phyloP scores from a whole-genome alignment of 2,888 invertebrate species.

The Bombyx huttoni region DNA sequence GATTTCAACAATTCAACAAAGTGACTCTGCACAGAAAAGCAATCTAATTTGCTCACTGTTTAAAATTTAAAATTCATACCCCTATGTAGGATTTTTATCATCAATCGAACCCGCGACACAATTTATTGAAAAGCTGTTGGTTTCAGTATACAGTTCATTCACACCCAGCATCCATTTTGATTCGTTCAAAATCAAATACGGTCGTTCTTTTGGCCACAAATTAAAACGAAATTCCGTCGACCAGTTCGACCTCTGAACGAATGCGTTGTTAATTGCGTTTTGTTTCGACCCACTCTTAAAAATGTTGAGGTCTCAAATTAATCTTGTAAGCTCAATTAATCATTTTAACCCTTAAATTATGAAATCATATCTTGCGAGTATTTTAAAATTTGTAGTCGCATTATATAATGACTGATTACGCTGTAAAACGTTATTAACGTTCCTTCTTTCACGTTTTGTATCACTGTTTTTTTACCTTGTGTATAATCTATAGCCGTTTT shows the following conservation, averaged over 20 bases:
- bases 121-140: slow-evolving; percentile 70
- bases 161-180: slow-evolving; percentile 74
- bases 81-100: slow-evolving; percentile 58
- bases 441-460: no score
- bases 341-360: no score
- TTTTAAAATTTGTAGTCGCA: no score
- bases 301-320: no score
- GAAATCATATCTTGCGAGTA: no score
- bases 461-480: no score
- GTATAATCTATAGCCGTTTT: no score
- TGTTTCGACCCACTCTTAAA: slow-evolving; percentile 9
- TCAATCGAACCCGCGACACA: slow-evolving; percentile 66
- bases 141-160: slow-evolving; percentile 71
- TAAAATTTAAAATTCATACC: slow-evolving; percentile 47
- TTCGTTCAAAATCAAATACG: slow-evolving; percentile 70
- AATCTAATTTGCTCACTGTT: slow-evolving; percentile 43
- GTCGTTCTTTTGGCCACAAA: slow-evolving; percentile 60
- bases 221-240: slow-evolving; percentile 25
- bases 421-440: no score
- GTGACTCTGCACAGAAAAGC: slow-evolving; percentile 31
- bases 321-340: no score
- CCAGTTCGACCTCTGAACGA: slow-evolving; percentile 13
- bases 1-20: slow-evolving; percentile 39
- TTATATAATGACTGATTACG: no score
- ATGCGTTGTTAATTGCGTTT: slow-evolving; percentile 36